Evolutionary conservation across 2,797 vertebrate genomes (phyloP).

Genomic region (Sebastes vulpes): DNA sequence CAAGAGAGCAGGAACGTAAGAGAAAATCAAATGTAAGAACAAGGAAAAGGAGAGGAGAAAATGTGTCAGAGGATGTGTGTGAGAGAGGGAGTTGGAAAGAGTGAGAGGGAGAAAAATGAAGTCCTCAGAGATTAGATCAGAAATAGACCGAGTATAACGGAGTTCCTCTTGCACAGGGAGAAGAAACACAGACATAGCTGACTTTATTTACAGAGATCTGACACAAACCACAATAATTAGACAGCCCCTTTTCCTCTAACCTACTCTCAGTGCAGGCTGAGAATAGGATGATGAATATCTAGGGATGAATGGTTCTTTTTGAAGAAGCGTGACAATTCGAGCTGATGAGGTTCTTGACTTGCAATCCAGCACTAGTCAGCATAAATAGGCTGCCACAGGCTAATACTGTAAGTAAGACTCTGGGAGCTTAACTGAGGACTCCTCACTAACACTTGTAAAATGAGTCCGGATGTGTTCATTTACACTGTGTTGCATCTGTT

Average conservation of each 20-base stretch:
- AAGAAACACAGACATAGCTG: conserved; percentile 54
- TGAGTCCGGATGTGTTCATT: neutral
- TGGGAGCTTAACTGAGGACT: conserved; percentile 7
- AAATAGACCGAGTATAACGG: conserved; percentile 58
- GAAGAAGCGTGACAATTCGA: conserved; percentile 54
- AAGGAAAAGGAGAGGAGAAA: conserved; percentile 22
- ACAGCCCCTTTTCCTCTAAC: conserved; percentile 49
- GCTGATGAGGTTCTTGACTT: conserved; percentile 51
- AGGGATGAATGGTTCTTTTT: conserved; percentile 57
- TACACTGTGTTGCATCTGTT: neutral
- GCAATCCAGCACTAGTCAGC: conserved; percentile 57
- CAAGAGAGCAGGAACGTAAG: conserved; percentile 48
- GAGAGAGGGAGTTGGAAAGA: conserved; percentile 3
- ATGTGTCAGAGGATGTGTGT: conserved; percentile 34
- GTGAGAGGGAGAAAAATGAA: conserved; percentile 18
- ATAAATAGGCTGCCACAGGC: conserved; percentile 43
- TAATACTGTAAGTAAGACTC: conserved; percentile 43
- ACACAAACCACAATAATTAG: conserved; percentile 70
- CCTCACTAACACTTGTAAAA: neutral
- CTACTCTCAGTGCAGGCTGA: conserved; percentile 43
- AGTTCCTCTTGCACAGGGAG: conserved; percentile 48
- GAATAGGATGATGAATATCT: conserved; percentile 57
- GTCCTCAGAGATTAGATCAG: conserved; percentile 66
- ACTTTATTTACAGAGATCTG: conserved; percentile 74
- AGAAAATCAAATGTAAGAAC: conserved; percentile 61